Evolutionary conservation across 2,888 invertebrate genomes (phyloP).

Genomic region (Eilema griseolum): DNA sequence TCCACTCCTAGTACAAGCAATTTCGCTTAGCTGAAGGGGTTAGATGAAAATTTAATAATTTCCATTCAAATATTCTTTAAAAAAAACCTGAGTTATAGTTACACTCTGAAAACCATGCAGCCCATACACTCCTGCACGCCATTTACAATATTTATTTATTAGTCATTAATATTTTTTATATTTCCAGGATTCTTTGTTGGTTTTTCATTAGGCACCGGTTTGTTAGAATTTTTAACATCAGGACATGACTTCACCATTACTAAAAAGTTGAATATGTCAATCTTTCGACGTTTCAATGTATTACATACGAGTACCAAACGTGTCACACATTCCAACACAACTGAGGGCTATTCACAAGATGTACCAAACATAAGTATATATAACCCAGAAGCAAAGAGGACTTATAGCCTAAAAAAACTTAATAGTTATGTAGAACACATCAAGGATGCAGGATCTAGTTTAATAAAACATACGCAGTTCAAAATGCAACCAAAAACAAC

Average conservation of each 20-base stretch:
- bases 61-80: too few species aligned
- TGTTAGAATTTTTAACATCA: neutral
- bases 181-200: constrained; percentile 3
- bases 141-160: neutral
- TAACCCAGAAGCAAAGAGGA: neutral
- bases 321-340: too few species aligned
- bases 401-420: neutral
- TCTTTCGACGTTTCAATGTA: neutral
- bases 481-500: neutral
- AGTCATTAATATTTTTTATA: neutral
- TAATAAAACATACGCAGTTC: neutral
- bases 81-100: neutral
- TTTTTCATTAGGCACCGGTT: neutral
- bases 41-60: too few species aligned
- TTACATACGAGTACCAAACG: neutral
- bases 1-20: too few species aligned
- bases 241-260: neutral
- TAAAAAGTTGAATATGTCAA: neutral
- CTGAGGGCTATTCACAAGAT: too few species aligned
- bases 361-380: neutral
- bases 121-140: neutral
- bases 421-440: neutral
- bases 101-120: neutral
- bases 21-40: too few species aligned
- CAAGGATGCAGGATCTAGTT: neutral